Base-by-base conservation (phyloP, 35 echinoderm and acorn worm species). In the Anneissia japonica region DNA sequence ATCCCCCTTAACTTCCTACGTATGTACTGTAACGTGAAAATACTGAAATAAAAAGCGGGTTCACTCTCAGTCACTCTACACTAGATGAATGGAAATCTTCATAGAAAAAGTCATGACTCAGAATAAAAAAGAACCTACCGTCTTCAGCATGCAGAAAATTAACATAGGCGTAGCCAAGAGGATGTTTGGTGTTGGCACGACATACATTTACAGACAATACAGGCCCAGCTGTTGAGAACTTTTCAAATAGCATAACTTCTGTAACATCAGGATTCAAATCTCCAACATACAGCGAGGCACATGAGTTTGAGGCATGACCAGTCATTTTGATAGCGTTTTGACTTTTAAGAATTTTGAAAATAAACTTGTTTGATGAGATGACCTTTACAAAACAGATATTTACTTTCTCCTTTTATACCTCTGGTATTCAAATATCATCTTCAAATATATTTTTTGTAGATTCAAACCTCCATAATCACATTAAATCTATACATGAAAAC, bases 111-210 rank as follows among this genome's bases (percentile, higher is more conserved):
- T n/a, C n/a, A n/a, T n/a, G n/a, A n/a, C n/a, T n/a, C n/a, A n/a
- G n/a, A n/a, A n/a, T n/a, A n/a, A n/a, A 6, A 64, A 38, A 0
- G 37, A 0, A 46, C 87, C 87, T 51, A 97, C 94, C 94, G 87
- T 97, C 94, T 51, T 90, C 94, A 11, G 94, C 87, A 64, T 93
- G 94, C 84, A 93, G 94, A 74, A 97, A 97, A 85, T 97, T 97
- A 0, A 97, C 94, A 74, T 97, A 97, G 19, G 94, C 94, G 46
- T 97, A 97, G 39, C 94, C 94, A 26, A 97, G 41, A 17, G 94
- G 90, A 35, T 87, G 91, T 56, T 88, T 88, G 46, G 94, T 88
- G 83, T 86, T 90, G 83, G 87, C 90, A 73, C 94, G 90, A 84
- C 94, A 97, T 0, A 97, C 94, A 39, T 91, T 90, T 37, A 97